Base-by-base conservation (phyloP, 1,140 invertebrate genomes). In the Euglossa dilemma region DNA sequence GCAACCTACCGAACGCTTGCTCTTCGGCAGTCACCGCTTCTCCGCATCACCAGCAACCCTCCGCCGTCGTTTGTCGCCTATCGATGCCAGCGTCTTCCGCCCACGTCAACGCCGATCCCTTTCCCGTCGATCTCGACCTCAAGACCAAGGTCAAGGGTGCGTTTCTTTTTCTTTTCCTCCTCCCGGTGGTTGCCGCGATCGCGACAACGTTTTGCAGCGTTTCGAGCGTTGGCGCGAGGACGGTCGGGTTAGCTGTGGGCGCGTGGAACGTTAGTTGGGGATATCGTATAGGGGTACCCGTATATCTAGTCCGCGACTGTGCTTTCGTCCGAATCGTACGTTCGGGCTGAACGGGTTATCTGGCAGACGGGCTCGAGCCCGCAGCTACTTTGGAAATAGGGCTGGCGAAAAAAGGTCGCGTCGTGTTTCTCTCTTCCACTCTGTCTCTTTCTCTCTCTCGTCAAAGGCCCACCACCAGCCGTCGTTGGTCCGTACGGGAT, bases 251-350 rank as follows among this genome's bases (percentile, higher is more conserved):
- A 69, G 85, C 86, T 90, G 84, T 87, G 89, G 77, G 82, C 79
- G 77, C 73, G 75, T 84, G 85, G 88, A 85, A 91, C 91, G 84
- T 91, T 90, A 91, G 88, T 92, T 91, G 84, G 87, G 89, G 89
- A 89, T 89, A 89, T 90, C 91, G 90, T 84, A 93, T 93, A 87
- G 86, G 85, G 93, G 93, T 91, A 90, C 93, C 93, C 93, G 92
- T 92, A 93, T 93, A 87, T 80, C 80, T 86, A 83, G 83, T 80
- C 86, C 84, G 67, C 84, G 87, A 85, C 89, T 84, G 81, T 82
- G 76, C 85, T 77, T 80, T 83, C 87, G 84, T 88, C 90, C 87
- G 86, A 92, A 93, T 91, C 91, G 90, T 91, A 90, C 80, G 91
- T 93, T 92, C 87, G 85, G 89, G 86, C 79, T 84, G 88, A 92